phyloP scores from a whole-genome alignment of 2,113 vertebrate genomes.

The Sorex araneus region DNA sequence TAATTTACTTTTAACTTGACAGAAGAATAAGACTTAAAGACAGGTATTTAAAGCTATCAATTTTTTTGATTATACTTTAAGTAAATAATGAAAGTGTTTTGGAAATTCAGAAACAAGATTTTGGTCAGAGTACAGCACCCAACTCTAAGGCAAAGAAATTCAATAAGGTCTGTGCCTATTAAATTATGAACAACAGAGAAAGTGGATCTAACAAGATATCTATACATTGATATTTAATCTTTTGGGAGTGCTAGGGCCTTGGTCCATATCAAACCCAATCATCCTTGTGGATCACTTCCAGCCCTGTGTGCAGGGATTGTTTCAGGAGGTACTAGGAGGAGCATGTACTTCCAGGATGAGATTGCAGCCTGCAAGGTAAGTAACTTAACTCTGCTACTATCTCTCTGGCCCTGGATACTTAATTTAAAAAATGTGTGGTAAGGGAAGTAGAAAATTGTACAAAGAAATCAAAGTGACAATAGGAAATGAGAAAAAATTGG shows the following conservation, averaged over 20 bases:
- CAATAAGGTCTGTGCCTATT: not conserved
- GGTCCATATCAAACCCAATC: no score
- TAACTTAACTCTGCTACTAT: no score
- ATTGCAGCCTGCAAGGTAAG: no score
- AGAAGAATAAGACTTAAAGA: no score
- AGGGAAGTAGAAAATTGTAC: not conserved
- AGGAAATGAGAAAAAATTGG: not conserved
- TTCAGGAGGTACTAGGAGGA: no score
- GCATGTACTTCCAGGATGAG: no score
- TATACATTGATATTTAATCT: not conserved
- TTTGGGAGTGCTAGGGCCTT: not conserved
- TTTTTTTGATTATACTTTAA: not conserved
- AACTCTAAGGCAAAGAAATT: not conserved
- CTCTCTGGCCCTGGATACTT: no score
- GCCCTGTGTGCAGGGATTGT: no score
- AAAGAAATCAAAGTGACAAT: not conserved
- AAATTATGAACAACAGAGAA: not conserved
- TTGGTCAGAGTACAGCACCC: not conserved
- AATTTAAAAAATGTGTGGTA: no score
- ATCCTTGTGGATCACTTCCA: no score
- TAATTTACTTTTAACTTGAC: slow-evolving; percentile 9
- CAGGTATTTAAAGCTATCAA: not conserved
- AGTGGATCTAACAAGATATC: not conserved
- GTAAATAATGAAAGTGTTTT: not conserved
- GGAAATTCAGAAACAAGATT: not conserved